phyloP scores from a whole-genome alignment of 1,140 invertebrate genomes.

The Drusus annulatus region DNA sequence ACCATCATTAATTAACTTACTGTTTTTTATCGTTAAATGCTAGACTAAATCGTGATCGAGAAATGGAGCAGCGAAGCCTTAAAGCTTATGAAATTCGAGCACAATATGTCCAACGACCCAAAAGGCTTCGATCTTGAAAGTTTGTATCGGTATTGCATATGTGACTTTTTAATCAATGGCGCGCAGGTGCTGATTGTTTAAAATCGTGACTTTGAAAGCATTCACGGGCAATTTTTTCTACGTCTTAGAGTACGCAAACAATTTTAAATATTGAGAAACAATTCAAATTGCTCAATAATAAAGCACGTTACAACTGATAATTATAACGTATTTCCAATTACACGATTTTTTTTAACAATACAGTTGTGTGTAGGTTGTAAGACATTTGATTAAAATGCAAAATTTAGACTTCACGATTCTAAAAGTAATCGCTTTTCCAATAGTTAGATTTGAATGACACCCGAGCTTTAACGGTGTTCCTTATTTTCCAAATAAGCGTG shows the following conservation, averaged over 20 bases:
- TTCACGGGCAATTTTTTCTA: slow-evolving; percentile 29
- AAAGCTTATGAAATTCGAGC: not conserved
- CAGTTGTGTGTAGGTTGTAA: too few species aligned
- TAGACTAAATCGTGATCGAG: slow-evolving; percentile 26
- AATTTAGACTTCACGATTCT: too few species aligned
- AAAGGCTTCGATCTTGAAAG: slow-evolving; percentile 20
- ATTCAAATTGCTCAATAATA: too few species aligned
- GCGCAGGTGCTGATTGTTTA: slow-evolving; percentile 29
- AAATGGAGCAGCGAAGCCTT: slow-evolving; percentile 6
- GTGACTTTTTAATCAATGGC: slow-evolving; percentile 15
- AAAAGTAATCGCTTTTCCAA: too few species aligned
- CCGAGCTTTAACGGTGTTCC: too few species aligned
- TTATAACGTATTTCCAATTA: too few species aligned
- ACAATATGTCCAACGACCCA: slow-evolving; percentile 17
- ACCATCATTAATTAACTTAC: slow-evolving; percentile 1
- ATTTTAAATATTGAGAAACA: slow-evolving; percentile 12
- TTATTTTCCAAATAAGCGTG: too few species aligned
- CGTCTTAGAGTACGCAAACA: not conserved
- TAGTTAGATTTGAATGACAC: too few species aligned
- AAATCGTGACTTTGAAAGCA: slow-evolving; percentile 38
- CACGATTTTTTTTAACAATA: too few species aligned
- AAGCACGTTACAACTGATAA: too few species aligned
- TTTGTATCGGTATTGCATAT: not conserved
- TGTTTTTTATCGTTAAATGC: not conserved
- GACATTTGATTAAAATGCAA: too few species aligned